Base-by-base conservation (phyloP, 2,113 vertebrate species). In the Apodemus speciosus region DNA sequence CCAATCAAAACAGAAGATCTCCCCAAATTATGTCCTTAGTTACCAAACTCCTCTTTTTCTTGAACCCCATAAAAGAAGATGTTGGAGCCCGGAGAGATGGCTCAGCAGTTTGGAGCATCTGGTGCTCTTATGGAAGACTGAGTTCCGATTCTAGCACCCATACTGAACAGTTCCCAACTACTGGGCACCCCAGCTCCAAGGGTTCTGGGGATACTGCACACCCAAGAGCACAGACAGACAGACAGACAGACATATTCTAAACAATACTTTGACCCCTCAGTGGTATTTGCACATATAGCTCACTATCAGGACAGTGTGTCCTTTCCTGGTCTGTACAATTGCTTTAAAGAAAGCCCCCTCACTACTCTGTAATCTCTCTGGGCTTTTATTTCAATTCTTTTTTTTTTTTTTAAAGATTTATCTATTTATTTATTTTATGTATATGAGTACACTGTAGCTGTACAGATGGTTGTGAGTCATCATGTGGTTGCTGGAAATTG, bases 171-270 rank as follows among this genome's bases (percentile, higher is more conserved):
- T 16, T 51, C 27, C 35, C 75, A 77, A 35, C 15, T 16, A 20
- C 49, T 1, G 6, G 30, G 4, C 7, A 53, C 49, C 53, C 72
- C 72, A 75, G 13, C 40, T 3, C 30, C 49, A 53, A 20, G 75
- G 18, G 30, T 51, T 21, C 46, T 51, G 6, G 3, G 16, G 30
- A 8, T 51, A 35, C 46, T 77, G 6, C 75, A 51, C 75, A 53
- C 35, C 3, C 25, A 49, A 49, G 73, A 16, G 27, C 73, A 38
- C 20, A 56, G 32, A 79, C 18, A n/a, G 27, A n/a, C 35, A 38
- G 0, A 8, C 35, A 40, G 0, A 15, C 51, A 27, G 1, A 58
- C n/a, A 25, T 0, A 60, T n/a, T 25, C 51, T 32, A n/a, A 56
- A 35, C 20, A 56, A 40, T 58, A 81, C 13, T 58, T 40, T 35